Percentiles rank a stretch among this genome's conserved stretches.
phyloP scores from a whole-genome alignment of 1,140 invertebrate genomes.

The Octopus bimaculoides region DNA sequence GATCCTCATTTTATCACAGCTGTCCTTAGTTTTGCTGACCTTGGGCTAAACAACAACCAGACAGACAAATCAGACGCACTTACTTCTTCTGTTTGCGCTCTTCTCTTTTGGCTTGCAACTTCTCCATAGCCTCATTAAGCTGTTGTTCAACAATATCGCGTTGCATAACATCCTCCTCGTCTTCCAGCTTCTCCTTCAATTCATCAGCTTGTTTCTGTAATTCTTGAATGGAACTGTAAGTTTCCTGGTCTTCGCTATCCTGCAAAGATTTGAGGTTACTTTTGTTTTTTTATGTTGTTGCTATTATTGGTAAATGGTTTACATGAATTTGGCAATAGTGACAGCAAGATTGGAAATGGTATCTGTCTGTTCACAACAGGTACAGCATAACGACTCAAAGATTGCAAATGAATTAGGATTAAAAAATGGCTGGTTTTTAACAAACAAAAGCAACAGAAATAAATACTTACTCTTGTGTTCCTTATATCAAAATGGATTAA shows the following conservation, averaged over 20 bases:
- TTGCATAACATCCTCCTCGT: constrained; percentile 28
- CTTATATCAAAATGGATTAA: constrained; percentile 76
- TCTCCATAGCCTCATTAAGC: constrained; percentile 40
- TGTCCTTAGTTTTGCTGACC: background rate
- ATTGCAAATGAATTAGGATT: background rate
- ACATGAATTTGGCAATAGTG: too few species aligned
- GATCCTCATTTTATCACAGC: background rate
- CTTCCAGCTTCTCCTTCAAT: constrained; percentile 39
- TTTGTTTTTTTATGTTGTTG: background rate
- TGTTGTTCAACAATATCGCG: constrained; percentile 27
- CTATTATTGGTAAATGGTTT: background rate
- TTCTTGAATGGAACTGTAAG: constrained; percentile 50
- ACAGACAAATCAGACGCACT: constrained; percentile 1
- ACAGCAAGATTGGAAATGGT: background rate
- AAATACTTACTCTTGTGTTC: constrained; percentile 55
- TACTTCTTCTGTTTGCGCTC: constrained; percentile 48
- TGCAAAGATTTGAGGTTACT: constrained; percentile 18
- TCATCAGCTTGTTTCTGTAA: constrained; percentile 46
- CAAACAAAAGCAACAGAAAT: constrained; percentile 8
- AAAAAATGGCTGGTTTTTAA: background rate
- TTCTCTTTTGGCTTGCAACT: constrained; percentile 43
- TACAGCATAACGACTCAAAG: background rate
- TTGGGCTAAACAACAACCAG: background rate
- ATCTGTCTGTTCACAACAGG: background rate
- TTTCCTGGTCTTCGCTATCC: constrained; percentile 51